These are phyloP conservation scores for Python bivittatus DNA, from an alignment of 2,113 vertebrate species.

Conservation along the genomic window DNA sequence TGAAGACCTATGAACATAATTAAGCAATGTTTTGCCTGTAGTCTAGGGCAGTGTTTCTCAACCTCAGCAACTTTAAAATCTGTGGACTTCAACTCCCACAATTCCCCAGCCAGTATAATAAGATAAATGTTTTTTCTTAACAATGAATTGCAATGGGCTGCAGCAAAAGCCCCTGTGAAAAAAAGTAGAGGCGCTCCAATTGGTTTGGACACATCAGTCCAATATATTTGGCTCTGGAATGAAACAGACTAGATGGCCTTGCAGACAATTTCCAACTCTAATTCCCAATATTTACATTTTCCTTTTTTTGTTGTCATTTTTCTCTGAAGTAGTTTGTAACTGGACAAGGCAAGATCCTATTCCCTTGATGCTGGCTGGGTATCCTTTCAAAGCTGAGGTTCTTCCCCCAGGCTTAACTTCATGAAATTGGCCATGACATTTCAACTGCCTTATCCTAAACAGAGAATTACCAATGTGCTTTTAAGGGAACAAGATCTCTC, in stretches of 20 bases:
- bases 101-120: not conserved
- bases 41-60: not conserved
- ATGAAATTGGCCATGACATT: conserved; percentile 39
- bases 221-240: conserved; percentile 10
- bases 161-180: not conserved
- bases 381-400: conserved; percentile 33
- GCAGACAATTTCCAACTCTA: conserved; percentile 15
- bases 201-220: not conserved
- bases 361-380: conserved; percentile 11
- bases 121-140: conserved; percentile 11
- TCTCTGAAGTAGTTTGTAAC: conserved; percentile 24
- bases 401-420: conserved; percentile 22
- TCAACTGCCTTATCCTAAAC: conserved; percentile 34
- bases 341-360: conserved; percentile 36
- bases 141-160: not conserved
- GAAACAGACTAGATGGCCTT: conserved; percentile 22
- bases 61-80: not conserved
- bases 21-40: not conserved
- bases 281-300: conserved; percentile 25
- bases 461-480: conserved; percentile 37
- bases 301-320: conserved; percentile 36
- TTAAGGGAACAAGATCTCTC: conserved; percentile 37
- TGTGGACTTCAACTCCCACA: not conserved
- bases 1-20: not conserved
- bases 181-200: not conserved